Evolutionary conservation across 2,113 vertebrate genomes (phyloP), one percentile per base, ranked within the genome.

Genomic region (Alosa alosa): DNA sequence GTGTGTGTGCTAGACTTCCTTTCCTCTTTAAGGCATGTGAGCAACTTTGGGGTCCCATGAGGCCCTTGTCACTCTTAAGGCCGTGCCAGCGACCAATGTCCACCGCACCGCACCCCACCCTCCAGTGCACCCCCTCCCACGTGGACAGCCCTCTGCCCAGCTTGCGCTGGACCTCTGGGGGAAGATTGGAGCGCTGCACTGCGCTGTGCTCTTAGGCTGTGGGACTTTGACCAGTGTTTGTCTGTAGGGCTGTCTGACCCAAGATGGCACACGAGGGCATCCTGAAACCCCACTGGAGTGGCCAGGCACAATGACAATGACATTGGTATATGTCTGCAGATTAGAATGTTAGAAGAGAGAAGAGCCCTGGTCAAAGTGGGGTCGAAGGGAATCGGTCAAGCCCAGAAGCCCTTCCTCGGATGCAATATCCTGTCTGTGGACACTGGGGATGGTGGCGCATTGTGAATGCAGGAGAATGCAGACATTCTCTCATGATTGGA

Each of bases 301-400:
- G 17, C 72, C 39, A 39, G 81, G 86, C 85, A 84, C 83, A 82
- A 78, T 83, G 89, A 90, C 89, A 90, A 89, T 84, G 89, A 88
- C 89, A 83, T 86, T 82, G 25, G 44, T 45, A 15, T 87, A 78
- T 89, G 89, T 88, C 88, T 85, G 89, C 88, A 81, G 18, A 10
- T 75, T 84, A 50, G 57, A 86, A 86, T 83, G 85, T 75, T 52
- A 85, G 47, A 81, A 50, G 75, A 57, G 41, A 44, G 47, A 47
- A 17, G 15, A 81, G 78, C 36, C 78, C 25, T 11, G 52, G 75
- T 57, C 68, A 22, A 2, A 46, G 41, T 57, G 55, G 41, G 81
- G 9, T 68, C 86, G 4, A 18, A 60, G 55, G 18, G 55, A 6
- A 22, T 20, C 18, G 20, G 55, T 60, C 55, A 60, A 60, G 55